Evolutionary conservation across 2,888 invertebrate species (phyloP).

Genomic region (Microplitis manilae): DNA sequence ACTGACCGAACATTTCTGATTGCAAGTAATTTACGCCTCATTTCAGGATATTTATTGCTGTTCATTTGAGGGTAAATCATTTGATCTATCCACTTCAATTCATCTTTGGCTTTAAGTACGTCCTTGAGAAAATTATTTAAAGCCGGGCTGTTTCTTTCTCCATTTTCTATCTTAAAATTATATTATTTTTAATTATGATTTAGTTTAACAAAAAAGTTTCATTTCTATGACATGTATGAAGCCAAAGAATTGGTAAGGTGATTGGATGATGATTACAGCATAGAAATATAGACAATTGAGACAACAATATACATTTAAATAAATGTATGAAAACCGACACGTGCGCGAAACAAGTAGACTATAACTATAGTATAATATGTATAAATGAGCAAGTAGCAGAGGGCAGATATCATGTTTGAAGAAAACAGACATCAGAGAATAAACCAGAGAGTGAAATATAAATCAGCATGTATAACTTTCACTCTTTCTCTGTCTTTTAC

Average conservation of each 20-base stretch:
- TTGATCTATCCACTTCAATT: constrained; percentile 63
- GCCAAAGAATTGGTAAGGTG: no score
- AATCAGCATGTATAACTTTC: constrained; percentile 2
- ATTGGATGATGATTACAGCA: neutral
- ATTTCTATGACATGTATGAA: no score
- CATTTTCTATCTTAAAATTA: constrained; percentile 34
- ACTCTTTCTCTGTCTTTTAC: neutral
- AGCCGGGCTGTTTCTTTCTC: constrained; percentile 49
- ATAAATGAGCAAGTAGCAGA: constrained; percentile 20
- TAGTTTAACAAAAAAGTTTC: neutral
- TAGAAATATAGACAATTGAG: neutral
- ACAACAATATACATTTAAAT: neutral
- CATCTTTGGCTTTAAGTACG: constrained; percentile 57
- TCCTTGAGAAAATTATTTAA: constrained; percentile 59
- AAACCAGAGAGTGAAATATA: constrained; percentile 27
- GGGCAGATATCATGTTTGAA: constrained; percentile 15
- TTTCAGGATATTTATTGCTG: constrained; percentile 27
- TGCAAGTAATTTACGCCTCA: constrained; percentile 47
- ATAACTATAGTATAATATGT: neutral
- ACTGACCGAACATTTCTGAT: constrained; percentile 32
- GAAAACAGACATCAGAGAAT: constrained; percentile 20
- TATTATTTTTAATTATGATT: neutral
- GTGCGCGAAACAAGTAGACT: no score
- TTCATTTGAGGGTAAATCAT: constrained; percentile 45
- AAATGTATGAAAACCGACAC: neutral